Percentiles rank a stretch among this genome's conserved stretches.
Conservation (phyloP, 2,797 vertebrate species). For the Vireo griseus region DNA sequence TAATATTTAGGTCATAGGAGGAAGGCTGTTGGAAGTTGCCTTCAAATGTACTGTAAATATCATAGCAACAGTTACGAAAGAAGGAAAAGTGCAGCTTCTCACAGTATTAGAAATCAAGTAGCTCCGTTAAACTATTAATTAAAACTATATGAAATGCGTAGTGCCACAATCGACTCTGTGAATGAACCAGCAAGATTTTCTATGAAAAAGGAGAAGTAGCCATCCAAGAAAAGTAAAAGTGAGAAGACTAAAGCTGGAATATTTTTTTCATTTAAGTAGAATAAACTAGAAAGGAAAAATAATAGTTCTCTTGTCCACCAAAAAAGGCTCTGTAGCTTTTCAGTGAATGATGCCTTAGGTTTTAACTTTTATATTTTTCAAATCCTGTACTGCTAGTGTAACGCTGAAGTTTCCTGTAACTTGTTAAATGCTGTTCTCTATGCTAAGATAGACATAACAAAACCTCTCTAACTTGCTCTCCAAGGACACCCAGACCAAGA, state of each 20-base stretch:
- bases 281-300: background rate
- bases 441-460: too few relatives aligned
- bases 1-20: conserved; percentile 70
- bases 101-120: background rate
- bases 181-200: background rate
- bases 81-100: conserved; percentile 6
- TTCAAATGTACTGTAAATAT: conserved; percentile 62
- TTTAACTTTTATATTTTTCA: too few relatives aligned
- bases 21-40: conserved; percentile 39
- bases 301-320: background rate
- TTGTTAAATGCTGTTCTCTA: too few relatives aligned
- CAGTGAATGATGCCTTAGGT: too few relatives aligned
- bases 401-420: too few relatives aligned
- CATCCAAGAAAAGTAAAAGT: background rate
- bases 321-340: background rate
- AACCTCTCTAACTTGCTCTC: too few relatives aligned
- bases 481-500: too few relatives aligned
- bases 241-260: background rate
- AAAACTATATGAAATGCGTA: background rate
- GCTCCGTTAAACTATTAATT: background rate
- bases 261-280: background rate
- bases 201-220: background rate
- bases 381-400: too few relatives aligned
- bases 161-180: background rate
- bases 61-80: conserved; percentile 34